Conservation (phyloP, 2,797 vertebrate genomes). For the Cuculus canorus region DNA sequence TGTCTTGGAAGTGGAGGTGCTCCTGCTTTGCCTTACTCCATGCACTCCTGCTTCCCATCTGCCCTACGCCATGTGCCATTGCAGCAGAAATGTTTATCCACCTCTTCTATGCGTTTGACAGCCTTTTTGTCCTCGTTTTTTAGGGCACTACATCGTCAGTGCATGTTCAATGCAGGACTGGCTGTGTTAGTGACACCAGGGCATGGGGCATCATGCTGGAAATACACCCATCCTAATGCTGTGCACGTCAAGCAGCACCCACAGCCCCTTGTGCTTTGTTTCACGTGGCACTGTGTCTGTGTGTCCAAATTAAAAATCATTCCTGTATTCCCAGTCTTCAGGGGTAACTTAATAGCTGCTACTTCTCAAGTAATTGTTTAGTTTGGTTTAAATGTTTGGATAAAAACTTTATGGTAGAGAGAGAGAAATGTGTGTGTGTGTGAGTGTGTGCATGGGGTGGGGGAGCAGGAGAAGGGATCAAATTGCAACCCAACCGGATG, state of each 20-base stretch:
- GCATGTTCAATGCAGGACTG: not conserved
- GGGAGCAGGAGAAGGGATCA: not conserved
- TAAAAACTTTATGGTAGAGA: not conserved
- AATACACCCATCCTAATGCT: not conserved
- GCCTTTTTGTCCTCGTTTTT: not conserved
- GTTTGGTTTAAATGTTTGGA: not conserved
- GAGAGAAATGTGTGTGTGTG: too few species aligned
- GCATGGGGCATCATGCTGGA: not conserved
- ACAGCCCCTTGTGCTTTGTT: not conserved
- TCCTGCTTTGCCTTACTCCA: not conserved
- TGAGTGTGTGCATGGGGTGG: not conserved
- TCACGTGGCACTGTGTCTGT: accelerated
- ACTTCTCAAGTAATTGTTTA: not conserved
- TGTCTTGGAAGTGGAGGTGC: not conserved
- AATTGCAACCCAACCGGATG: not conserved
- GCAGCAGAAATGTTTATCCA: not conserved
- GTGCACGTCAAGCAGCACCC: accelerated
- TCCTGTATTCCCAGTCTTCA: not conserved
- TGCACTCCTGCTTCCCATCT: not conserved
- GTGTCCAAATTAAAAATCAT: not conserved
- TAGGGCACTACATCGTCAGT: accelerated
- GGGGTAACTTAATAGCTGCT: not conserved
- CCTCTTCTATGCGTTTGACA: not conserved
- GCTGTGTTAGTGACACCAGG: not conserved
- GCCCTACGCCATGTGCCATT: accelerated